These are phyloP conservation scores for Cactoblastis cactorum DNA, from an alignment of 2,888 invertebrate species.

Conservation along the genomic window DNA sequence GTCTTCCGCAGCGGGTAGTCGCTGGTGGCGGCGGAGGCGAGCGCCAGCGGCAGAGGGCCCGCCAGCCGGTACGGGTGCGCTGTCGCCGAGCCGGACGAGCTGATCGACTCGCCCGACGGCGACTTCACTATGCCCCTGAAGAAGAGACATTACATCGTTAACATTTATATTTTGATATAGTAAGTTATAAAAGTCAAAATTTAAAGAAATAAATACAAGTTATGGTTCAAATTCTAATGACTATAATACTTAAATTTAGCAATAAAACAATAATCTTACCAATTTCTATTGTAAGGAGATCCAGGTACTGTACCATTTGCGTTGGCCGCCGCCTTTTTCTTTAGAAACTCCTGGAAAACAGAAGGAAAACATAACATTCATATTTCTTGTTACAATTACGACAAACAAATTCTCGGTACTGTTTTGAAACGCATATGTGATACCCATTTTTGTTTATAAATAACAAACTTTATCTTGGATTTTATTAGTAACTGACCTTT, in stretches of 20 bases:
- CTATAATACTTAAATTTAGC: no score
- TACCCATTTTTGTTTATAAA: no score
- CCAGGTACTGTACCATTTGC: conserved; percentile 84
- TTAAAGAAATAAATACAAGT: no score
- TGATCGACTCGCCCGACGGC: conserved; percentile 82
- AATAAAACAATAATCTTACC: no score
- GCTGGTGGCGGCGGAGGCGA: conserved; percentile 58
- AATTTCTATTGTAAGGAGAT: conserved; percentile 85
- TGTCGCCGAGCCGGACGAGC: conserved; percentile 75
- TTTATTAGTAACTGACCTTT: not conserved
- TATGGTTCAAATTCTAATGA: no score
- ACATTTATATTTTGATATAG: no score
- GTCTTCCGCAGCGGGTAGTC: conserved; percentile 97
- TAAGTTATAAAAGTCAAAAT: no score
- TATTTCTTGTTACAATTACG: not conserved
- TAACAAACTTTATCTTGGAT: not conserved
- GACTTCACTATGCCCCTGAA: conserved; percentile 83
- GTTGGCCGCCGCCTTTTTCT: conserved; percentile 88
- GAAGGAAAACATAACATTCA: conserved; percentile 11
- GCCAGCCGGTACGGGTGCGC: conserved; percentile 86
- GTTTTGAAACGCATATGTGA: not conserved
- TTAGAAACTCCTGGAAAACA: conserved; percentile 83
- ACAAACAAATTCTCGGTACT: not conserved
- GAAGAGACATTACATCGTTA: no score
- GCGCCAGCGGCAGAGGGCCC: conserved; percentile 72